These are phyloP conservation scores for Scylla paramamosain DNA, from an alignment of 1,140 invertebrate genomes.

Conservation along the genomic window DNA sequence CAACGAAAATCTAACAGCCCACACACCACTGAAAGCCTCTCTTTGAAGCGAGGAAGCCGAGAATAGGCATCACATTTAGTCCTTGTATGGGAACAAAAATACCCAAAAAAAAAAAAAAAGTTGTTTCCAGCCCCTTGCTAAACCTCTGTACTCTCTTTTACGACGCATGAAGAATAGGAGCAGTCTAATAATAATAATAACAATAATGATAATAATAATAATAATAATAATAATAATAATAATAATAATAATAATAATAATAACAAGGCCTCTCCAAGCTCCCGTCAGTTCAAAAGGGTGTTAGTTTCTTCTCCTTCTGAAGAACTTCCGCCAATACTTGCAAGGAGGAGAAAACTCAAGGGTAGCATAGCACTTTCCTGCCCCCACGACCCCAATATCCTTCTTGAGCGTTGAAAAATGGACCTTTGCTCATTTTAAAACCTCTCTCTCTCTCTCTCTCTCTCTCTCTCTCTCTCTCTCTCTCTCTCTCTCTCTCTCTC, in stretches of 20 bases:
- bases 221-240: conserved; percentile 26
- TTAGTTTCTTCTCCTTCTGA: background rate
- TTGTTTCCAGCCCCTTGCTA: no score
- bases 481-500: conserved; percentile 20
- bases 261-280: background rate
- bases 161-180: no score
- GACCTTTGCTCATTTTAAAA: conserved; percentile 22
- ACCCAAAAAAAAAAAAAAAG: no score
- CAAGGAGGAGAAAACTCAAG: background rate
- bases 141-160: no score
- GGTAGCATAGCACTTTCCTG: background rate
- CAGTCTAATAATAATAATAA: background rate
- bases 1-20: no score
- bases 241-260: conserved; percentile 26
- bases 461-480: conserved; percentile 20
- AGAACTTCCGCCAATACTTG: background rate
- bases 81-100: no score
- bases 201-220: conserved; percentile 13
- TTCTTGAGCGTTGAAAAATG: conserved; percentile 22
- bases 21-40: no score
- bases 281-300: background rate
- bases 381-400: background rate
- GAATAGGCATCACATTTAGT: no score
- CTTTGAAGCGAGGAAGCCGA: no score
- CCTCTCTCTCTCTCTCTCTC: background rate